Base-by-base conservation (phyloP, 2,113 vertebrate genomes). In the Misgurnus mizolepis region DNA sequence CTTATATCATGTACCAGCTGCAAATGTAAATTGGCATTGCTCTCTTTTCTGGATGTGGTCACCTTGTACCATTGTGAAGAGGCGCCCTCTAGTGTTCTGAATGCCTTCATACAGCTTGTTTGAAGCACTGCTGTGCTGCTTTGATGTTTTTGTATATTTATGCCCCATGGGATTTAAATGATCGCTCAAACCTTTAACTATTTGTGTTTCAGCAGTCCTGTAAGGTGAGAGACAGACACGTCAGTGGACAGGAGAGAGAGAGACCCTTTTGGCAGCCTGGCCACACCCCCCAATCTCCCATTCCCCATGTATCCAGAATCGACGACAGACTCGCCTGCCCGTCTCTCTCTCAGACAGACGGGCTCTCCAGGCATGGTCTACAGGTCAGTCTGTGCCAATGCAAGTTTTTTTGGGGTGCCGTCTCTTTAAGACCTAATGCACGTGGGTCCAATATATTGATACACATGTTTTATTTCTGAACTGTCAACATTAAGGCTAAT, bases 231-330 rank as follows among this genome's bases (percentile, higher is more conserved):
- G 79, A 85, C 68, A 82, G 80, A 75, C 61, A 65, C 73, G 71
- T 70, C 67, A 56, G 86, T 82, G 79, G 86, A 87, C 78, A 65
- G 53, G 86, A 86, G 79, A 89, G 84, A 86, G 81, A 87, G 73
- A 87, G 76, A 83, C 43, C 87, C 77, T 85, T 83, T 87, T 43
- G 85, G 89, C 89, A 91, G 91, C 89, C 89, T 90, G 88, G 89
- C 90, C 88, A 76, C 79, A 69, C 80, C 87, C 62, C 89, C 83
- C 78, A 83, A 85, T 86, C 84, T 86, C 87, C 92, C 88, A 84
- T 91, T 77, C 96, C 93, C 94, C 94, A 99, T 99, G 98, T 99
- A 99, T 95, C 98, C 98, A 10, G 98, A 99, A 96, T 99, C 97
- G 34, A 98, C 97, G 87, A 97, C 97, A 53, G 97, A 98, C 92